These are phyloP conservation scores for Trichogramma pretiosum DNA, from an alignment of 1,140 invertebrate genomes.

Conservation along the genomic window DNA sequence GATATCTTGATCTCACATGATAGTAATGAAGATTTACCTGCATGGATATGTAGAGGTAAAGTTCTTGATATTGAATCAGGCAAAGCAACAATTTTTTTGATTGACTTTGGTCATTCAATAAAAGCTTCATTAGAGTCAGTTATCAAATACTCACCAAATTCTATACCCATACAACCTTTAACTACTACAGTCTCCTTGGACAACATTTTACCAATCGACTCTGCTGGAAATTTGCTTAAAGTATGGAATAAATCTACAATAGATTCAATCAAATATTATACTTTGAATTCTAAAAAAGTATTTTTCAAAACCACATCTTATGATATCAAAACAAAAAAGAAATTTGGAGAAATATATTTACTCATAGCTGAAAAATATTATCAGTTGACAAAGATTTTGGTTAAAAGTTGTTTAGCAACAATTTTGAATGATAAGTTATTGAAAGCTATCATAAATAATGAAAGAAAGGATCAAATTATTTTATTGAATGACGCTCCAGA, in stretches of 20 bases:
- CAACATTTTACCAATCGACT: constrained; percentile 26
- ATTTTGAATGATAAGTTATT: constrained; percentile 20
- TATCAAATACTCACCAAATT: too few relatives aligned
- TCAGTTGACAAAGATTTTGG: constrained; percentile 24
- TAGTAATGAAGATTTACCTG: background rate
- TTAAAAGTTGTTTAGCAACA: constrained; percentile 25
- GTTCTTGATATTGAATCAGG: constrained; percentile 1
- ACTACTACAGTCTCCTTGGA: constrained; percentile 27
- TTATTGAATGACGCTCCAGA: too few relatives aligned
- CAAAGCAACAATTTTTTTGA: constrained; percentile 22
- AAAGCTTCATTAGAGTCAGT: constrained; percentile 23
- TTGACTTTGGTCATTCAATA: constrained; percentile 30
- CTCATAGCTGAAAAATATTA: constrained; percentile 24
- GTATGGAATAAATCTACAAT: too few relatives aligned
- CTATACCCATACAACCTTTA: constrained; percentile 23
- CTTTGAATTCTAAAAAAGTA: constrained; percentile 19
- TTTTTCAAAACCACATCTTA: constrained; percentile 26
- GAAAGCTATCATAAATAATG: constrained; percentile 10
- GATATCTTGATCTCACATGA: too few relatives aligned
- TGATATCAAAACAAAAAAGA: constrained; percentile 19
- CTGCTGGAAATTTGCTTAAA: too few relatives aligned
- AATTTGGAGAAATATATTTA: constrained; percentile 33
- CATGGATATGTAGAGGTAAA: constrained; percentile 9
- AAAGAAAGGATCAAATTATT: background rate
- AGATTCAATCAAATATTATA: too few relatives aligned